Evolutionary conservation across 2,888 invertebrate species (phyloP).

Genomic region (Eristalis pertinax): DNA sequence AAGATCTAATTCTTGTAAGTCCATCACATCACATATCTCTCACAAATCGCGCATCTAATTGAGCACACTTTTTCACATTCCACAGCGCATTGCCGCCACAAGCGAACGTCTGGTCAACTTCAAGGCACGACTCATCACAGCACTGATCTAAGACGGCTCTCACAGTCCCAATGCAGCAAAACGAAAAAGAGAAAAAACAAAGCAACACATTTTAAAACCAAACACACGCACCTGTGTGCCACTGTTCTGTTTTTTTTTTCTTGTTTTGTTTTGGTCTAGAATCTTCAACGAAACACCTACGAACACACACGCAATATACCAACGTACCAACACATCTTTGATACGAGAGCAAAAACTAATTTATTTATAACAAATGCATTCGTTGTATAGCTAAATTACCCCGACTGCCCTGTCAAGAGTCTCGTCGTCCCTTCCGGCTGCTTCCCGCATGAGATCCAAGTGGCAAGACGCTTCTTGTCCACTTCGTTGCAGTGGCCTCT

Average conservation of each 20-base stretch:
- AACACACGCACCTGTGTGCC: neutral
- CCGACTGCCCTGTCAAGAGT: neutral
- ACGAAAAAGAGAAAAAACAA: constrained; percentile 34
- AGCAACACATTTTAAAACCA: constrained; percentile 32
- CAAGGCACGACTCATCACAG: constrained; percentile 94
- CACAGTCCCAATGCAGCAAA: constrained; percentile 8
- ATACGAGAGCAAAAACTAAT: constrained; percentile 38
- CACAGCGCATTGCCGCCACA: constrained; percentile 91
- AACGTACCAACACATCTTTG: neutral
- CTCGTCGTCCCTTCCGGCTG: neutral
- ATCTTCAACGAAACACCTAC: constrained; percentile 8
- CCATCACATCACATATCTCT: neutral
- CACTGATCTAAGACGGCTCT: constrained; percentile 87
- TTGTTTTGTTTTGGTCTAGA: neutral
- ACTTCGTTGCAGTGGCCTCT: constrained; percentile 5
- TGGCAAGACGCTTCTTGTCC: neutral
- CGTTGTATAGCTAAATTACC: constrained; percentile 58
- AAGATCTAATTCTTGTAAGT: constrained; percentile 92
- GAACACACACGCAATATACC: constrained; percentile 23
- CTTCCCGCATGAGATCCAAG: neutral
- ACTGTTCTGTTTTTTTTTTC: neutral
- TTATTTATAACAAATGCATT: constrained; percentile 66
- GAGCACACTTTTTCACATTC: constrained; percentile 74
- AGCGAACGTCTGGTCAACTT: constrained; percentile 96
- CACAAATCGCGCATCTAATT: neutral